A percentile compares a stretch with the other conserved stretches of the same genome.
Evolutionary conservation across 2,888 invertebrate species (phyloP).

Genomic region (Fragum fragum): DNA sequence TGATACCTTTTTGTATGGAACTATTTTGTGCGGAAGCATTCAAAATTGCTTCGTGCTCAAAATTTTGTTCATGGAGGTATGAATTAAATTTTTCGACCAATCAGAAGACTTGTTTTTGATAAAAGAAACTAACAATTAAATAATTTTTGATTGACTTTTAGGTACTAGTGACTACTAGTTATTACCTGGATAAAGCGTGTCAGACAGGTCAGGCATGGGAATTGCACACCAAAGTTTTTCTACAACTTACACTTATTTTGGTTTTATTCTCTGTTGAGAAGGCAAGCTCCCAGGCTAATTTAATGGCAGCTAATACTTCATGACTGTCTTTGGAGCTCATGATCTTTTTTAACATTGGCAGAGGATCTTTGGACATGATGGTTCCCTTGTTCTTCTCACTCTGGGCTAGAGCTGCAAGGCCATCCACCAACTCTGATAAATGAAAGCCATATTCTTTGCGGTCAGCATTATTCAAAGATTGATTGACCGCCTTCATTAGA

Average conservation of each 20-base stretch:
- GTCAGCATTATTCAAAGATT: constrained; percentile 58
- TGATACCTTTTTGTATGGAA: too few relatives aligned
- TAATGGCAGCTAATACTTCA: constrained; percentile 68
- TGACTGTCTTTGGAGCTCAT: constrained; percentile 52
- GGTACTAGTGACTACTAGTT: too few relatives aligned
- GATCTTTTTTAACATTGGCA: constrained; percentile 54
- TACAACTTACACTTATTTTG: constrained; percentile 69
- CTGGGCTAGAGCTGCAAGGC: constrained; percentile 74
- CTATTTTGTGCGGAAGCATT: too few relatives aligned
- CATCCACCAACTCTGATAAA: constrained; percentile 75
- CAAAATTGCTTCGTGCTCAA: too few relatives aligned
- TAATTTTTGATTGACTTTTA: too few relatives aligned
- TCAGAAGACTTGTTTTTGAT: too few relatives aligned
- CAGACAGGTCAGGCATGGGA: too few relatives aligned
- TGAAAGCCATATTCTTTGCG: constrained; percentile 74
- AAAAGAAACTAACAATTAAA: too few relatives aligned
- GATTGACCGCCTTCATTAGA: constrained; percentile 64
- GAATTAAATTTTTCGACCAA: too few relatives aligned
- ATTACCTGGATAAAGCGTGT: too few relatives aligned
- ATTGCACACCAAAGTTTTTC: too few relatives aligned
- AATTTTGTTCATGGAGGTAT: too few relatives aligned
- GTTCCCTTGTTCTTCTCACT: constrained; percentile 76
- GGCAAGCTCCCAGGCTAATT: constrained; percentile 74
- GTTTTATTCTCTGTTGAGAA: constrained; percentile 74
- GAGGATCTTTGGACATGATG: constrained; percentile 69